Evolutionary conservation across 2,797 vertebrate species (phyloP).

Genomic region (Neosilurus hyrtlii): DNA sequence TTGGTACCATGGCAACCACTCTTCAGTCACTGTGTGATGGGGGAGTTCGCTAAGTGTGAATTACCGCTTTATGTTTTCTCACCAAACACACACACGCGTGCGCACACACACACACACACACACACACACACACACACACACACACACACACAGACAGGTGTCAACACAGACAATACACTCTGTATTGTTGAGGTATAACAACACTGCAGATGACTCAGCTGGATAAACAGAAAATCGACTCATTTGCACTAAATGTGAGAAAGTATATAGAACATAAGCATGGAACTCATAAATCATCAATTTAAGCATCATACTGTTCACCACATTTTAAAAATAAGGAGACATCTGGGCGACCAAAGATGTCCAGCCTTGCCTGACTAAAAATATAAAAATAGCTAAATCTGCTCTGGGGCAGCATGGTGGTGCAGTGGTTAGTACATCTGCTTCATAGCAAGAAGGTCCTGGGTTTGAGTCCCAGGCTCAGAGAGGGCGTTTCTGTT

Average conservation of each 20-base stretch:
- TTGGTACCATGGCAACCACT: slow-evolving; percentile 45
- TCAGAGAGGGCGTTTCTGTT: too few species aligned
- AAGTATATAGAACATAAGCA: background rate
- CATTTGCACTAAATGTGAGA: background rate
- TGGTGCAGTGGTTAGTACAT: too few species aligned
- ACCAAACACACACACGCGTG: background rate
- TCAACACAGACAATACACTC: background rate
- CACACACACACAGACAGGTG: background rate
- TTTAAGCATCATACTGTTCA: background rate
- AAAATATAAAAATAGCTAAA: background rate
- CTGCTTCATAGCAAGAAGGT: too few species aligned
- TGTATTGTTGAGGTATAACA: background rate
- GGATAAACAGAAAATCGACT: background rate
- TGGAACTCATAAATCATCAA: background rate
- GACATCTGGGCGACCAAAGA: background rate
- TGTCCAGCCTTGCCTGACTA: too few species aligned
- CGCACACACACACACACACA: background rate
- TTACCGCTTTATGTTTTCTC: slow-evolving; percentile 7
- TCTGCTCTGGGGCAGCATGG: background rate
- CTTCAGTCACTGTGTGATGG: slow-evolving; percentile 11
- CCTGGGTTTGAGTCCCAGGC: too few species aligned
- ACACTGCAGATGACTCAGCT: background rate
- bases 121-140: background rate
- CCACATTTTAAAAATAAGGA: background rate
- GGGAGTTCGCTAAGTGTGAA: background rate